Conservation (phyloP, 2,797 vertebrate genomes). For the Scleropages formosus region DNA sequence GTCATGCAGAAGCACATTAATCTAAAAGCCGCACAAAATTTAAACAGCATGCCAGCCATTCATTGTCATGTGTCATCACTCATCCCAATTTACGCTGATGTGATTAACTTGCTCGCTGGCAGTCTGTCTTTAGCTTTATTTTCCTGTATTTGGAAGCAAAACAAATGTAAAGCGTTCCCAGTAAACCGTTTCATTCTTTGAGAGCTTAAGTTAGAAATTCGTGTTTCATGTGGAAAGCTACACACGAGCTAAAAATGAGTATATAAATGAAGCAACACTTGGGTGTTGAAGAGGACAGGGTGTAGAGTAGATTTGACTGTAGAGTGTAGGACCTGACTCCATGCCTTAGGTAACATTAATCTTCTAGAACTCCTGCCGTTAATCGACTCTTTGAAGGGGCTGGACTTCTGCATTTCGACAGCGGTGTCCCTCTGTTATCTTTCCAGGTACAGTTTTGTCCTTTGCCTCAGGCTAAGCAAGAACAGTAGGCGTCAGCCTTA, state of each 20-base stretch:
- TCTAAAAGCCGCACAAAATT: no score
- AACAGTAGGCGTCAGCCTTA: background rate
- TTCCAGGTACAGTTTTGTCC: conserved; percentile 6
- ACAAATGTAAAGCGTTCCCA: background rate
- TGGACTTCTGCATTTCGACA: background rate
- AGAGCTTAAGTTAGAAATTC: background rate
- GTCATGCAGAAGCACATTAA: no score
- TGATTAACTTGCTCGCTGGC: background rate
- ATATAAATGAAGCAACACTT: no score
- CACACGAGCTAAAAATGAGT: no score
- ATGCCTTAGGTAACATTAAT: background rate
- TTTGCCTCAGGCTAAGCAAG: background rate
- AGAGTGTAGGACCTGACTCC: background rate
- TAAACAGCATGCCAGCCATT: no score
- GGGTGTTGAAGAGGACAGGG: no score
- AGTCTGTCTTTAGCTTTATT: background rate
- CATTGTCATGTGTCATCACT: no score
- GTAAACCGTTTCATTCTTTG: background rate
- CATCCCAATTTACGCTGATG: no score
- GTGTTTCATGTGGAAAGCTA: background rate
- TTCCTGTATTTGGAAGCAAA: background rate
- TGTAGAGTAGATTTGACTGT: no score
- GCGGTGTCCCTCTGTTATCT: background rate
- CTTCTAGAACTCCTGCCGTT: conserved; percentile 11
- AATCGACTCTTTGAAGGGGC: background rate